Conservation (phyloP, 2,888 invertebrate species). For the Pseudococcus longispinus region DNA sequence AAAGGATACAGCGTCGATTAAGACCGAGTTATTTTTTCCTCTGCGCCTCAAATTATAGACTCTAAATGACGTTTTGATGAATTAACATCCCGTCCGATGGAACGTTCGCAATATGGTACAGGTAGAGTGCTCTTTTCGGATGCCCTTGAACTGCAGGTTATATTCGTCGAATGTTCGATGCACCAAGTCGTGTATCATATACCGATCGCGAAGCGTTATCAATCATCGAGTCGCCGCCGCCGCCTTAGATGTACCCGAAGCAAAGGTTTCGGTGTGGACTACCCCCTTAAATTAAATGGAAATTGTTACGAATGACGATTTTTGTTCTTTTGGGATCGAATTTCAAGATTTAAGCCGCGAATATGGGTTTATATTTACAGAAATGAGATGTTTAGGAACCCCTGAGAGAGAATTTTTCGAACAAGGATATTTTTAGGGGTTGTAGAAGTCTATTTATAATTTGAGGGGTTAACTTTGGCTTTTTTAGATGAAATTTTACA, state of each 20-base stretch:
- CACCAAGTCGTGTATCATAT: no score
- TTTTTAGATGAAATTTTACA: no score
- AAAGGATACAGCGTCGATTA: conserved; percentile 11
- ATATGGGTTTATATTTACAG: no score
- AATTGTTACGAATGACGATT: not conserved
- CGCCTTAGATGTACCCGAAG: not conserved
- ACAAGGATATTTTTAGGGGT: no score
- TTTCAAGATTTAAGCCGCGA: not conserved
- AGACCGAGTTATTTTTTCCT: not conserved
- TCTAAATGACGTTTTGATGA: conserved; percentile 39
- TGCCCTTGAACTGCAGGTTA: not conserved
- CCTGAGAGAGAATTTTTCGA: no score
- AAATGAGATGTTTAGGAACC: no score
- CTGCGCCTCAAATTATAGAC: conserved; percentile 1
- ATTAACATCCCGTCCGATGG: not conserved
- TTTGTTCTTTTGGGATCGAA: not conserved
- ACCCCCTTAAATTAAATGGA: not conserved
- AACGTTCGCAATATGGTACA: conserved; percentile 38
- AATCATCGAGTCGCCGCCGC: not conserved
- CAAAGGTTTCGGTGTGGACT: not conserved
- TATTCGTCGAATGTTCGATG: not conserved
- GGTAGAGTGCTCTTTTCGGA: not conserved
- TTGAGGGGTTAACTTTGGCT: no score
- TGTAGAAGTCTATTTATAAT: no score
- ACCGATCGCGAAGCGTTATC: not conserved